Conservation (phyloP, 2,797 vertebrate genomes). For the Champsocephalus esox region DNA sequence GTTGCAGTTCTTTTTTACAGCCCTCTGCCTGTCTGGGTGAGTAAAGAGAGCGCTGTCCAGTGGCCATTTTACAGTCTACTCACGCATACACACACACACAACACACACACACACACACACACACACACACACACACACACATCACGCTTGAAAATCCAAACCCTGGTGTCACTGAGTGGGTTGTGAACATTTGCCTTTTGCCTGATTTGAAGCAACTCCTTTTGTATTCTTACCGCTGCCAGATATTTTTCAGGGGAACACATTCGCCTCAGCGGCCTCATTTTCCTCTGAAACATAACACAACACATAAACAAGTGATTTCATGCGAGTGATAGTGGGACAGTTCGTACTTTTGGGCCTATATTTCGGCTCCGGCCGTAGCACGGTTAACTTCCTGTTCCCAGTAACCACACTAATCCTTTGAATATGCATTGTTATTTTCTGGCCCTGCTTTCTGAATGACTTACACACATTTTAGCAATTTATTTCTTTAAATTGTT, state of each 20-base stretch:
- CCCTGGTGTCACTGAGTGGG: conserved; percentile 48
- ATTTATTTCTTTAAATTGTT: conserved; percentile 35
- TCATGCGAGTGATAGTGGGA: conserved; percentile 13
- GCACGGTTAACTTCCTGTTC: neutral
- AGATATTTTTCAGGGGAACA: neutral
- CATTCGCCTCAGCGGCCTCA: conserved; percentile 50
- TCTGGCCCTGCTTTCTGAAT: neutral
- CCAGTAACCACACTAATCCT: neutral
- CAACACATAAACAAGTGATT: conserved; percentile 55
- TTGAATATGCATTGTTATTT: neutral
- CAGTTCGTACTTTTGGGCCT: conserved; percentile 20
- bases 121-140: conserved; percentile 31
- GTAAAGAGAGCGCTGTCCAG: conserved; percentile 65
- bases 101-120: conserved; percentile 37
- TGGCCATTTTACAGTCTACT: conserved; percentile 60
- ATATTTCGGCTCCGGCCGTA: conserved; percentile 19
- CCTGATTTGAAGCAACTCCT: conserved; percentile 55
- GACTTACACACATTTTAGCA: conserved; percentile 25
- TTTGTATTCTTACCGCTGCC: conserved; percentile 25
- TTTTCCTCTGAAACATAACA: conserved; percentile 44
- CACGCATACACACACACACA: conserved; percentile 30
- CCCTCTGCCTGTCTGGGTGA: conserved; percentile 67
- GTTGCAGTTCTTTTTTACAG: conserved; percentile 64
- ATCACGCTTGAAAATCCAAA: conserved; percentile 41
- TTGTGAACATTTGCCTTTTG: conserved; percentile 59